Evolutionary conservation across 1,140 invertebrate species (phyloP).

Genomic region (Bombus sibiricus): DNA sequence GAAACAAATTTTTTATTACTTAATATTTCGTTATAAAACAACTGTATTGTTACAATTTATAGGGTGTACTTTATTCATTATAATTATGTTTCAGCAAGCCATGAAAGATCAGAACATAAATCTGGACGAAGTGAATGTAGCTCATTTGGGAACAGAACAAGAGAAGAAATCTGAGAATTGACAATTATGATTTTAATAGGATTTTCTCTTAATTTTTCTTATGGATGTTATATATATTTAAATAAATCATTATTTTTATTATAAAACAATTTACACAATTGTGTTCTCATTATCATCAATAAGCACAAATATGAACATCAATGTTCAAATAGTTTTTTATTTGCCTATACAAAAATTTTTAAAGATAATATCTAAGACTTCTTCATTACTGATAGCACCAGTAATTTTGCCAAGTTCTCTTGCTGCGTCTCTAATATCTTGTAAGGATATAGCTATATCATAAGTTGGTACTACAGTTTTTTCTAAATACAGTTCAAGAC

Average conservation of each 20-base stretch:
- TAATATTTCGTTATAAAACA: background rate
- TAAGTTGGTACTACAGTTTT: constrained; percentile 77
- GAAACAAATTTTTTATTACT: background rate
- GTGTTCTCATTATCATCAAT: background rate
- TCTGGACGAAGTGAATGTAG: constrained; percentile 87
- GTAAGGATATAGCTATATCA: constrained; percentile 87
- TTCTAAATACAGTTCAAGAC: constrained; percentile 83
- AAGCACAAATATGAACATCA: background rate
- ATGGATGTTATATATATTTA: constrained; percentile 4
- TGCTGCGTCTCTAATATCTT: constrained; percentile 87
- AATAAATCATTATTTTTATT: constrained; percentile 35
- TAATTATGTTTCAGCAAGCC: constrained; percentile 84
- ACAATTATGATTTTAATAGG: constrained; percentile 4
- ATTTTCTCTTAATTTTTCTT: constrained; percentile 18
- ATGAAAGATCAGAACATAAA: constrained; percentile 89
- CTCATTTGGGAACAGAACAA: constrained; percentile 82
- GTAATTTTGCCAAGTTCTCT: constrained; percentile 89
- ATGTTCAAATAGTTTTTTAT: constrained; percentile 81
- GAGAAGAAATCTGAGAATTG: constrained; percentile 69
- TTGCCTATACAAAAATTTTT: constrained; percentile 95
- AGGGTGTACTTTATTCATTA: background rate
- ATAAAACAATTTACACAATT: background rate
- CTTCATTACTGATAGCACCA: constrained; percentile 89
- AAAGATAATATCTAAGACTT: constrained; percentile 93
- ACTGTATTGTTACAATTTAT: too few species aligned